Evolutionary conservation across 2,888 invertebrate genomes (phyloP), one percentile per base, ranked within the genome.

Genomic region (Ectropis crepuscularia): DNA sequence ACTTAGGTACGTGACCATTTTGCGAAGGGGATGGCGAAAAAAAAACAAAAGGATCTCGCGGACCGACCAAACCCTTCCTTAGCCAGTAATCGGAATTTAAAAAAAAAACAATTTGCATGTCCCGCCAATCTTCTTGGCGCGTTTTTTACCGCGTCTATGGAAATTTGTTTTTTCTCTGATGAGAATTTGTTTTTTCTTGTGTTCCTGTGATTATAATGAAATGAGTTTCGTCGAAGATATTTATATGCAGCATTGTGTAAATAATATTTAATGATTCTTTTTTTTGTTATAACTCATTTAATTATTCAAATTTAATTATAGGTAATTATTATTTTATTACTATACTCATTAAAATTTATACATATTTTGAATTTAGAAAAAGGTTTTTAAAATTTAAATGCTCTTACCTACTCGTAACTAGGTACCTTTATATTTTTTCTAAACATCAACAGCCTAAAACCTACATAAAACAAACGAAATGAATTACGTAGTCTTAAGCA

Each of bases 1-100:
- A 63, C 77, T 77, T 84, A 91, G 91, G 92, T 92, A 91, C 92
- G 92, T 92, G 92, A 92, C 91, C 91, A 92, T 91, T 89, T 91
- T 88, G 85, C 88, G 75, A 87, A 89, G 85, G 89, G 87, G 85
- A 79, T 77, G 71, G 59, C 65, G 68, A 74, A 78, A 86, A 90
- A 90, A 89, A 91, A 89, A 90, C 87, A 88, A 90, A 84, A 85
- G 82, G 71, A 77, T 77, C 74, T 80, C 71, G 73, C 76, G 73
- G 83, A 80, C 84, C 82, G 86, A 83, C 82, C 88, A 85, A 90
- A 89, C 90, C 92, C 90, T 90, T 90, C 82, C 82, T 83, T 82
- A 72, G 80, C 77, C 80, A 75, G 80, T 87, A 89, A 89, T 89
- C 88, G 88, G 84, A 79, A 84, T 87, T 86, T 85, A 88, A 85